phyloP scores from a whole-genome alignment of 1,140 invertebrate genomes.

The Tenebrio molitor region DNA sequence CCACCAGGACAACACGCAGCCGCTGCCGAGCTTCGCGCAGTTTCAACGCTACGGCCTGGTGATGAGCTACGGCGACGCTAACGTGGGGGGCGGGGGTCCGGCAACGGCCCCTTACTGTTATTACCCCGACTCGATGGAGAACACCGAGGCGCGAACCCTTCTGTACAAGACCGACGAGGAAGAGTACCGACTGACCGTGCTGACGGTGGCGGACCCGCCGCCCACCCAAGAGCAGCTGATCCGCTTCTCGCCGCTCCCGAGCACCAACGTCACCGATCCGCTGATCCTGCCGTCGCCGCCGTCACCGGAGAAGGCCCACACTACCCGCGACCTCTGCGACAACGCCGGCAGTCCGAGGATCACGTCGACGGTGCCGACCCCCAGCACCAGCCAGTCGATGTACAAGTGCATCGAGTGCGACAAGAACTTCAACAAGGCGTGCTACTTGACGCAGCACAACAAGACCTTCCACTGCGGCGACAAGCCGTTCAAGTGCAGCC shows the following conservation, averaged over 20 bases:
- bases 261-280: conserved; percentile 52
- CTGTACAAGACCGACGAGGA: conserved; percentile 37
- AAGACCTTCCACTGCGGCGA: conserved; percentile 90
- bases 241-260: not conserved
- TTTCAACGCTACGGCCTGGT: conserved; percentile 72
- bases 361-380: conserved; percentile 48
- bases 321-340: conserved; percentile 61
- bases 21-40: conserved; percentile 76
- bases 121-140: conserved; percentile 54
- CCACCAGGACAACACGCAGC: conserved; percentile 61
- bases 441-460: conserved; percentile 91
- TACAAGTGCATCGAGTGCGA: conserved; percentile 87
- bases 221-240: conserved; percentile 25
- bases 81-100: conserved; percentile 80
- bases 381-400: conserved; percentile 57
- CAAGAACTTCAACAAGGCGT: conserved; percentile 88
- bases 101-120: conserved; percentile 68
- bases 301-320: conserved; percentile 60
- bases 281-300: conserved; percentile 50
- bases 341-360: conserved; percentile 56
- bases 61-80: conserved; percentile 69
- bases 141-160: conserved; percentile 41
- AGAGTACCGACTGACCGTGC: conserved; percentile 30
- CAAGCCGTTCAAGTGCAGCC: conserved; percentile 86
- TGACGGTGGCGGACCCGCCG: conserved; percentile 44